Conservation (phyloP, 2,888 invertebrate species). For the Eupithecia exiguata region DNA sequence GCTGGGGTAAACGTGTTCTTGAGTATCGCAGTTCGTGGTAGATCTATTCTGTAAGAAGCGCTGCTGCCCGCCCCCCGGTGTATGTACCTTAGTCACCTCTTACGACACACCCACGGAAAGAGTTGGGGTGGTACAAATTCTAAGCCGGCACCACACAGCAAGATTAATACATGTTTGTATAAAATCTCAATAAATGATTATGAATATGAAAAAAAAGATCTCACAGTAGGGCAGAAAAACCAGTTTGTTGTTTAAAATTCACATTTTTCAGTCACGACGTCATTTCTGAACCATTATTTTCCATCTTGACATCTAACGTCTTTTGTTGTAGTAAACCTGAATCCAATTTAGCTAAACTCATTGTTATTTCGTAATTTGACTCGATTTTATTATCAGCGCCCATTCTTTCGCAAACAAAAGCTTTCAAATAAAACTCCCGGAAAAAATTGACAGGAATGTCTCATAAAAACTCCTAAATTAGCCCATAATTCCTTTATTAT, state of each 20-base stretch:
- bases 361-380: constrained; percentile 35
- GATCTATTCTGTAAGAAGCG: too few relatives aligned
- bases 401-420: constrained; percentile 43
- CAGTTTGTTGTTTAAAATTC: background rate
- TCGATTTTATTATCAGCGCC: constrained; percentile 31
- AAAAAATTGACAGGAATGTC: constrained; percentile 50
- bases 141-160: too few relatives aligned
- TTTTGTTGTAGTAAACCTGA: background rate
- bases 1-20: too few relatives aligned
- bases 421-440: constrained; percentile 41
- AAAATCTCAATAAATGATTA: too few relatives aligned
- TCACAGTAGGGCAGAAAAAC: background rate
- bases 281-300: background rate
- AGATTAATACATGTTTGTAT: too few relatives aligned
- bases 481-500: constrained; percentile 72
- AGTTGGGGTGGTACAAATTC: too few relatives aligned
- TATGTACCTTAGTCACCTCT: too few relatives aligned
- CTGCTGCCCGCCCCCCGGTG: too few relatives aligned
- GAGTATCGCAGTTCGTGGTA: too few relatives aligned
- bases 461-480: constrained; percentile 66
- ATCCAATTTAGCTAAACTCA: constrained; percentile 26
- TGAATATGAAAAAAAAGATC: too few relatives aligned
- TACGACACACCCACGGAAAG: too few relatives aligned
- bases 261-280: background rate
- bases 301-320: background rate